phyloP scores from a whole-genome alignment of 2,797 vertebrate species.

The Enteromius argenteus region DNA sequence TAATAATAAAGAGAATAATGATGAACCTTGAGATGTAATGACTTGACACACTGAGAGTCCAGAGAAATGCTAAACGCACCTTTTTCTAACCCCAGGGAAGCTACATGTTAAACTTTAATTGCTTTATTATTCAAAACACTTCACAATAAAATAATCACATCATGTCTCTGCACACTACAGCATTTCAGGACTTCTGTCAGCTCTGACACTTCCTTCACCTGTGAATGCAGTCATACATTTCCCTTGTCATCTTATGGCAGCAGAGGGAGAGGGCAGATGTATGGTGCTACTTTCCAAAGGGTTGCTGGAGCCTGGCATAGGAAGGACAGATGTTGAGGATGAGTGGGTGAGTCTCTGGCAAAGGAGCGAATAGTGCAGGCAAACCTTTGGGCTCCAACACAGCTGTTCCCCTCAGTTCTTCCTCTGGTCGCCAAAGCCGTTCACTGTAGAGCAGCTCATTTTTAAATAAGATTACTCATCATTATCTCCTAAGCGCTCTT shows the following conservation, averaged over 20 bases:
- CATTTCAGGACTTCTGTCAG: neutral
- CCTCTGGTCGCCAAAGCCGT: neutral
- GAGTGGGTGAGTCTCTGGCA: constrained; percentile 37
- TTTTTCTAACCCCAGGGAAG: neutral
- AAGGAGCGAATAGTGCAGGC: neutral
- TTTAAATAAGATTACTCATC: constrained; percentile 50
- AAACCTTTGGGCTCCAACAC: constrained; percentile 22
- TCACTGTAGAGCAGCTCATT: constrained; percentile 14
- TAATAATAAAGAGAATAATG: neutral
- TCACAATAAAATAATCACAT: constrained; percentile 34
- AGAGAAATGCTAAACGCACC: neutral
- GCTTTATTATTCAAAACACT: neutral
- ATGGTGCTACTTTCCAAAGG: neutral
- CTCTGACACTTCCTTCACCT: constrained; percentile 1
- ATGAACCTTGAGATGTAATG: neutral
- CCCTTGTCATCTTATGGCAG: constrained; percentile 2
- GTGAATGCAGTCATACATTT: constrained; percentile 39
- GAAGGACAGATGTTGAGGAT: constrained; percentile 52
- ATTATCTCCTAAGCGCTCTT: constrained; percentile 44
- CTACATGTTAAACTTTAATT: neutral
- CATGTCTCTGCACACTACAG: neutral
- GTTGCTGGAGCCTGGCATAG: neutral
- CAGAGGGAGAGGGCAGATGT: constrained; percentile 17
- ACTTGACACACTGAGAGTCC: constrained; percentile 29
- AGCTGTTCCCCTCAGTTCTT: constrained; percentile 31